These are phyloP conservation scores for Agrypnus murinus DNA, from an alignment of 2,888 invertebrate species.

Conservation along the genomic window DNA sequence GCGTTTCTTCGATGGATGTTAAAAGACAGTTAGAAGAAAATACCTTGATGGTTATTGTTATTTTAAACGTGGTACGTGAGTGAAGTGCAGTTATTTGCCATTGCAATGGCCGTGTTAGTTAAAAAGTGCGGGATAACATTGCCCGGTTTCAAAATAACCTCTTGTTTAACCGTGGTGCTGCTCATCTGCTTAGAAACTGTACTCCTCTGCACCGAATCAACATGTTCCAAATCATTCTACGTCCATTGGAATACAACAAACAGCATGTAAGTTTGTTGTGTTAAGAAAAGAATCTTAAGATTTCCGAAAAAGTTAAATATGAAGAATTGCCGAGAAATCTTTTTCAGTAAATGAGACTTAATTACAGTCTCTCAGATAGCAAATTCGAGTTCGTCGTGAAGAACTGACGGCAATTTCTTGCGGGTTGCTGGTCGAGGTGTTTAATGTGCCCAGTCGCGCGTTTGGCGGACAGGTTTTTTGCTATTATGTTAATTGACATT, in stretches of 20 bases:
- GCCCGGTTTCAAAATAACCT: constrained; percentile 68
- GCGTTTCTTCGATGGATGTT: constrained; percentile 32
- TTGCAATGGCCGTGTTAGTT: constrained; percentile 60
- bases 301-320: background rate
- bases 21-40: constrained; percentile 32
- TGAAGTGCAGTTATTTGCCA: constrained; percentile 42
- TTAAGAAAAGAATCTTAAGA: background rate
- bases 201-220: constrained; percentile 75
- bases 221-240: constrained; percentile 88
- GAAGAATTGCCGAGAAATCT: constrained; percentile 4
- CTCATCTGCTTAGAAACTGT: constrained; percentile 75
- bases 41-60: constrained; percentile 10
- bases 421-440: constrained; percentile 35
- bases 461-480: constrained; percentile 47
- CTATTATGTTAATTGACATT: constrained; percentile 49
- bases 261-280: constrained; percentile 79
- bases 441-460: constrained; percentile 41
- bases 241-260: constrained; percentile 95
- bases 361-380: constrained; percentile 18
- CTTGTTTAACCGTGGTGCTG: constrained; percentile 74
- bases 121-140: constrained; percentile 63
- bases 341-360: constrained; percentile 8
- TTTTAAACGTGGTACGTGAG: constrained; percentile 33
- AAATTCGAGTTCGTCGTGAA: constrained; percentile 31
- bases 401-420: constrained; percentile 34